These are phyloP conservation scores for Ceratotherium simum DNA, from an alignment of 2,113 vertebrate genomes.

Conservation along the genomic window DNA sequence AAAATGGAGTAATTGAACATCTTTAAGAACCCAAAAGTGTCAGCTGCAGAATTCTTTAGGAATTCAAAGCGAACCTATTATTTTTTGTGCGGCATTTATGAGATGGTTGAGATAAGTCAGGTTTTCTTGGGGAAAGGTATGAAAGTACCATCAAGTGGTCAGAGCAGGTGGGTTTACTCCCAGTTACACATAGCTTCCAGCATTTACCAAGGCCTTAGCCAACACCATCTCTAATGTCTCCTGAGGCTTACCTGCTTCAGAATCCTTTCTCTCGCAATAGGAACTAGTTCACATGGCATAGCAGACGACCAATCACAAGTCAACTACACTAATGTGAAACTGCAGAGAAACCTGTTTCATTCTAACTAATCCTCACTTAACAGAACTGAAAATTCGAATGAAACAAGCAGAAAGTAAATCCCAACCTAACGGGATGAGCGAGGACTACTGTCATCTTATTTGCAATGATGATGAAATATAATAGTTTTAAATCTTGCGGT, in stretches of 20 bases:
- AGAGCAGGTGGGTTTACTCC: background rate
- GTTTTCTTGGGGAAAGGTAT: constrained; percentile 7
- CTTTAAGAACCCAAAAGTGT: background rate
- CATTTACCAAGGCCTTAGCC: background rate
- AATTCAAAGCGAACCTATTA: background rate
- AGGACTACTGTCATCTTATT: background rate
- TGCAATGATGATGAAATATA: background rate
- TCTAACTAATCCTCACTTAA: background rate
- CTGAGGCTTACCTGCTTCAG: background rate
- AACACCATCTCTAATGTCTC: background rate
- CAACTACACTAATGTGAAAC: background rate
- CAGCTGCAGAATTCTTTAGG: background rate
- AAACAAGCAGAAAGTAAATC: background rate
- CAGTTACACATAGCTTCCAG: background rate
- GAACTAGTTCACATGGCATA: background rate
- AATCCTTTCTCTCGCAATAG: background rate
- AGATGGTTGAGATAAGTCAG: background rate
- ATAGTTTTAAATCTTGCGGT: background rate
- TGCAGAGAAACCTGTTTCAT: background rate
- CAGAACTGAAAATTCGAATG: background rate
- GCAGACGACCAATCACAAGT: background rate
- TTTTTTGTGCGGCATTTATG: background rate
- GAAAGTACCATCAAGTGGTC: background rate
- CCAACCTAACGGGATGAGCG: background rate
- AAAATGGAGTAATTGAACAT: background rate